Conservation (phyloP, 2,113 vertebrate species). For the Chamaetylas fuelleborni region DNA sequence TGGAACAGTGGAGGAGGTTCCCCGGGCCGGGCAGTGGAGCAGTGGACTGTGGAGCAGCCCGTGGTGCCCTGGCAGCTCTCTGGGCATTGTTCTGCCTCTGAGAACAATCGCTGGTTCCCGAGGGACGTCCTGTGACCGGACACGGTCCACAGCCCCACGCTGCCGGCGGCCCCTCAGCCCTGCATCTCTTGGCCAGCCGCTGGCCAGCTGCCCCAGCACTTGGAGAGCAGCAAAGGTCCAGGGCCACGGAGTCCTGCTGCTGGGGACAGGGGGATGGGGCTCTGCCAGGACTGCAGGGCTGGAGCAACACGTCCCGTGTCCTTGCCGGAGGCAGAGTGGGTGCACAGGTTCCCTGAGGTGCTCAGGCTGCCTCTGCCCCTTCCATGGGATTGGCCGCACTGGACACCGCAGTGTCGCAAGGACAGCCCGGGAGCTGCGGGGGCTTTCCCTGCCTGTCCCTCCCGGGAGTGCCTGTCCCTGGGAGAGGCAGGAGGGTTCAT, state of each 20-base stretch:
- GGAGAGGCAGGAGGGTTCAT: background rate
- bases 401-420: rapidly evolving
- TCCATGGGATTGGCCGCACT: rapidly evolving
- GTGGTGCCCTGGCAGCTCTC: slow-evolving; percentile 49
- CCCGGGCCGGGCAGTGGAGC: rapidly evolving
- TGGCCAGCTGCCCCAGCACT: background rate
- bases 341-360: background rate
- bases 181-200: rapidly evolving
- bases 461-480: background rate
- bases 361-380: background rate
- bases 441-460: background rate
- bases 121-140: background rate
- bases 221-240: rapidly evolving
- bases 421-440: background rate
- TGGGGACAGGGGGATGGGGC: background rate
- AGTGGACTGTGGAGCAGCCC: background rate
- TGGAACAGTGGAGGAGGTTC: background rate
- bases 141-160: background rate
- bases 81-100: slow-evolving; percentile 25
- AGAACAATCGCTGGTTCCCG: background rate
- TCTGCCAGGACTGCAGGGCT: background rate
- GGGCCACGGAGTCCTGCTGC: rapidly evolving
- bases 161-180: background rate
- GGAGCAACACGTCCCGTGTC: rapidly evolving
- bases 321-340: rapidly evolving